Base-by-base conservation (phyloP, 1,140 invertebrate species). In the Cydia splendana region DNA sequence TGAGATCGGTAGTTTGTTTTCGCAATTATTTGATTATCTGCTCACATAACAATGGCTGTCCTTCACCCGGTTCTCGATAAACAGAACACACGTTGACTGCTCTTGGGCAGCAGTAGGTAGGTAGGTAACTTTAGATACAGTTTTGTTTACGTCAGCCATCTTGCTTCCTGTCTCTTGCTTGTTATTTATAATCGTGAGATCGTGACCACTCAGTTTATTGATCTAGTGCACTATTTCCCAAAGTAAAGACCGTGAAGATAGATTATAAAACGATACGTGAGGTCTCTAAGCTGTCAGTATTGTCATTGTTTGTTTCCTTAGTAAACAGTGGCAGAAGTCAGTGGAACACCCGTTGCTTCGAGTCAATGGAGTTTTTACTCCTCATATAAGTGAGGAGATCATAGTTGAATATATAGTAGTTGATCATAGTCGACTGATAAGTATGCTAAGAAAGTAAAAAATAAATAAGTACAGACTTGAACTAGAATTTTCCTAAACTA, bases 51-150 rank as follows among this genome's bases (percentile, higher is more conserved):
- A 42, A 71, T 71, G 67, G 67, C 18, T 71, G 67, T 15, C 34
- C 67, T 71, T 71, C 67, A 71, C 67, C 67, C 34, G 34, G 15
- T 71, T 71, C 30, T 71, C 67, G 67, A 71, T 45, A 38, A 71
- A 38, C 67, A 71, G 67, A 71, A 45, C 67, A 71, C 67, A 71
- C 34, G 67, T 42, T 38, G 30, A 28, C 28, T 34, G 65, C 28
- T 4, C 67, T 42, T 62, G 12, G 34, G 34, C 13, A 42, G 67
- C 67, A 18, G 67, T 45, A 20, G 38, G 67, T 38, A 20, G 38
- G 67, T 38, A 69, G 28, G 24, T 53, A 13, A 18, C 10, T 51
- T 51, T 51, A 9, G 48, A 51, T 65, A 65, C 20, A 28, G 24
- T 30, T 65, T 69, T 69, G 65, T 71, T 71, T 71, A 71, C 34